Evolutionary conservation across 2,113 vertebrate genomes (phyloP).

Genomic region (Dromaius novaehollandiae): DNA sequence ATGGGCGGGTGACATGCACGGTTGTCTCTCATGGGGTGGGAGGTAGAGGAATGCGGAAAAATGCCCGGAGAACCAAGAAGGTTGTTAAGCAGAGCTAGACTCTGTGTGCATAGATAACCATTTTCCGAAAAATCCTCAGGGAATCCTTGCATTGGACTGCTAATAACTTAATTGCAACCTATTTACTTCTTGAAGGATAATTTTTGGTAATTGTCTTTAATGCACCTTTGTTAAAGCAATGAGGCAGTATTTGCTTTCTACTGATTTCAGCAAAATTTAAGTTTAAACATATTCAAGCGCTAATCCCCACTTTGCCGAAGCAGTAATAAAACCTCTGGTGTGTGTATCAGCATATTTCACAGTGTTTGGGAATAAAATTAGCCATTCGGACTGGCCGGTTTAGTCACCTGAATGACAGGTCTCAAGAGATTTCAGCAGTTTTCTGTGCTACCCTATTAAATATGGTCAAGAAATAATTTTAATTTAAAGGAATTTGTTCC

Average conservation of each 20-base stretch:
- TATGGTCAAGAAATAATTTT: not conserved
- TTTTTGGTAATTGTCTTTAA: constrained; percentile 28
- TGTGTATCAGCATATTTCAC: not conserved
- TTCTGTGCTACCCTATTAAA: not conserved
- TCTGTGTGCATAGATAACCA: not conserved
- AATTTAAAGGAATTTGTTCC: not conserved
- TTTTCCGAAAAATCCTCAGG: not conserved
- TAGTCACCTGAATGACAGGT: not conserved
- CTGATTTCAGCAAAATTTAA: constrained; percentile 20
- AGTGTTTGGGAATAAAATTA: not conserved
- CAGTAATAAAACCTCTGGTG: not conserved
- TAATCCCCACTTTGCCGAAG: not conserved
- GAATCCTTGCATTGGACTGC: not conserved
- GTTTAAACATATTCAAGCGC: not conserved
- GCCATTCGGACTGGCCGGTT: not conserved
- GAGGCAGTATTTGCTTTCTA: not conserved
- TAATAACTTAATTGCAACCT: not conserved
- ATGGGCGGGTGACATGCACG: too few relatives aligned
- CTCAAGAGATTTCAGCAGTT: not conserved
- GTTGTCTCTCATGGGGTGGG: too few relatives aligned
- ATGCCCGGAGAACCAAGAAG: not conserved
- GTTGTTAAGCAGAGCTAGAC: not conserved
- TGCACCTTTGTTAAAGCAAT: not conserved
- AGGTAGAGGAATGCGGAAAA: not conserved
- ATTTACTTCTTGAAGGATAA: constrained; percentile 8